Conservation (phyloP, 23 tunicate species). For the Trididemnum clinides region DNA sequence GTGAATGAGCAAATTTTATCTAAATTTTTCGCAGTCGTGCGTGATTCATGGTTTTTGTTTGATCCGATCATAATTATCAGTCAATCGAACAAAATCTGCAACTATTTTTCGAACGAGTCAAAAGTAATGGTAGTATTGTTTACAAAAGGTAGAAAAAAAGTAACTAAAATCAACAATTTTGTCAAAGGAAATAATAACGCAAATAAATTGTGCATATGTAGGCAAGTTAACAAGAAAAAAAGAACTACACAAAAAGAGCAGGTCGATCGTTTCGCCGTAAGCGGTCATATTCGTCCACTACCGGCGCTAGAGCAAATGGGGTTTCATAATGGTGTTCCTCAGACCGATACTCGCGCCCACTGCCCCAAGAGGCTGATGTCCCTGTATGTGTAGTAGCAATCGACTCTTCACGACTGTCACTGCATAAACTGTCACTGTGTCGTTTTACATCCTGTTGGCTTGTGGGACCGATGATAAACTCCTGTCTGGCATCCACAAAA, state of each 20-base stretch:
- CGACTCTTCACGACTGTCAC: conserved; percentile 79
- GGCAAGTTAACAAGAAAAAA: no score
- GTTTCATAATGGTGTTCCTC: conserved; percentile 11
- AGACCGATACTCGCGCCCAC: neutral
- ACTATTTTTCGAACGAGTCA: no score
- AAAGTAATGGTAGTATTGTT: no score
- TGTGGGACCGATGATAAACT: conserved; percentile 76
- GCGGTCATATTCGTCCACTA: neutral
- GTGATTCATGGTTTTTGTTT: no score
- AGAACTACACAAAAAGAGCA: neutral
- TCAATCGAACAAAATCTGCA: no score
- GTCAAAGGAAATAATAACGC: no score
- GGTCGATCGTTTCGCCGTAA: neutral
- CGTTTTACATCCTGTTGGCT: conserved; percentile 25
- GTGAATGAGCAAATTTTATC: no score
- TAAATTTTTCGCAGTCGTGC: no score
- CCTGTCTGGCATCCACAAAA: conserved; percentile 60
- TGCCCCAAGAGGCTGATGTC: conserved; percentile 42
- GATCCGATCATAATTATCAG: no score
- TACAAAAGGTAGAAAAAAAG: no score
- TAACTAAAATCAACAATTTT: no score
- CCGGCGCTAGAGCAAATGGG: neutral
- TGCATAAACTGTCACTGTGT: conserved; percentile 58
- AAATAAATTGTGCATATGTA: no score
- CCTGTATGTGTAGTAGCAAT: conserved; percentile 47